Base-by-base conservation (phyloP, 1,140 invertebrate genomes). In the Aphaenogaster ashmeadi region DNA sequence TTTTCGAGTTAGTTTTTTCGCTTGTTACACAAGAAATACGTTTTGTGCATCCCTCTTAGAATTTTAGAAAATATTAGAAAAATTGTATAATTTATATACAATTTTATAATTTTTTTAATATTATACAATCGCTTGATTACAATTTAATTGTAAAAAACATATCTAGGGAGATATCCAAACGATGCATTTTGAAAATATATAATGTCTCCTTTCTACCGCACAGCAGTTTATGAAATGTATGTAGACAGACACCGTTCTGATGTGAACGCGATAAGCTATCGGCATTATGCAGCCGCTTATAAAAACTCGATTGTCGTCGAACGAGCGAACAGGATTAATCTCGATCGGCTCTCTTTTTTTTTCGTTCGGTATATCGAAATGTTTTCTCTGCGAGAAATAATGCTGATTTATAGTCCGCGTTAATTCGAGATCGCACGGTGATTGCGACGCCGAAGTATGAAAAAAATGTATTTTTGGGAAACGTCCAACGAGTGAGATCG, bases 221-320 rank as follows among this genome's bases (percentile, higher is more conserved):
- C 18, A 27, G 54, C 80, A 84, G 54, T 75, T 84, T 84, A 50
- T 84, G 38, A 84, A 84, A 80, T 84, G 33, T 50, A 60, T 27
- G 69, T 84, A 84, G 69, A 74, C 54, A 60, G 54, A 74, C 66
- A 90, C 56, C 85, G 85, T 58, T 64, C 38, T 66, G 60, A 90
- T 90, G 77, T 89, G 77, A 50, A 50, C 74, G 47, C 86, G 89
- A 90, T 90, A 90, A 90, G 88, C 87, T 90, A 90, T 90, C 89
- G 89, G 88, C 89, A 90, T 90, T 90, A 90, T 90, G 88, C 89
- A 90, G 86, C 85, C 88, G 89, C 88, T 90, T 87, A 90, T 90
- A 90, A 90, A 90, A 90, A 90, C 72, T 74, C 78, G 86, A 90
- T 89, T 90, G 89, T 90, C 89, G 89, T 90, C 85, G 89, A 87